Evolutionary conservation across 2,888 invertebrate species (phyloP), one percentile per base, ranked within the genome.

Genomic region (Eledona agricola): DNA sequence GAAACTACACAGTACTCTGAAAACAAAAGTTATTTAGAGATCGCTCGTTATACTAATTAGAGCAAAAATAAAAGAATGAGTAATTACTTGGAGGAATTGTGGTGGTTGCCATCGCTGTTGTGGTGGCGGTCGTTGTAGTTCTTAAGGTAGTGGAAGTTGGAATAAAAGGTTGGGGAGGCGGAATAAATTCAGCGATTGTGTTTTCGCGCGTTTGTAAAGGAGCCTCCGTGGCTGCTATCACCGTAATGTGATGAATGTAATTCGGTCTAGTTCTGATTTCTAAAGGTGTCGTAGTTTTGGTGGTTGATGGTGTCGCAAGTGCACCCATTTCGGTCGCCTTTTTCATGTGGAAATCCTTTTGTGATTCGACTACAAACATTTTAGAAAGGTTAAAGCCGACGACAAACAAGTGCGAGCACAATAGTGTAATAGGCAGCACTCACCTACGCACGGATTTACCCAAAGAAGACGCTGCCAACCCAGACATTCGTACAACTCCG

Each of bases 371-470:
- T 93, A 78, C 6, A 81, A 81, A 53, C n/a, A n/a, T n/a, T n/a
- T n/a, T n/a, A n/a, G n/a, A n/a, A n/a, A n/a, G n/a, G n/a, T n/a
- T n/a, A n/a, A n/a, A n/a, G n/a, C n/a, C n/a, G n/a, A n/a, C n/a
- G n/a, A n/a, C n/a, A n/a, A 29, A 29, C 29, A 16, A 31, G 4
- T 11, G 23, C n/a, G 23, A 9, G 23, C 25, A 25, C 25, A n/a
- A 13, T 15, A 31, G n/a, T 31, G 9, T 31, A 2, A n/a, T 12
- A 3, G 12, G 53, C 29, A 43, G 15, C 9, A 80, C 89, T 85
- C 77, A 94, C 94, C 93, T 65, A 94, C 93, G 76, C 94, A 94
- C 40, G 93, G 92, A 76, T 94, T 94, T 53, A 93, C 86, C 93
- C 94, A 94, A 22, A 94, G 81, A 23, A 93, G 81, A 51, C 93